Evolutionary conservation across 2,888 invertebrate genomes (phyloP).

Genomic region (Caenorhabditis japonica): DNA sequence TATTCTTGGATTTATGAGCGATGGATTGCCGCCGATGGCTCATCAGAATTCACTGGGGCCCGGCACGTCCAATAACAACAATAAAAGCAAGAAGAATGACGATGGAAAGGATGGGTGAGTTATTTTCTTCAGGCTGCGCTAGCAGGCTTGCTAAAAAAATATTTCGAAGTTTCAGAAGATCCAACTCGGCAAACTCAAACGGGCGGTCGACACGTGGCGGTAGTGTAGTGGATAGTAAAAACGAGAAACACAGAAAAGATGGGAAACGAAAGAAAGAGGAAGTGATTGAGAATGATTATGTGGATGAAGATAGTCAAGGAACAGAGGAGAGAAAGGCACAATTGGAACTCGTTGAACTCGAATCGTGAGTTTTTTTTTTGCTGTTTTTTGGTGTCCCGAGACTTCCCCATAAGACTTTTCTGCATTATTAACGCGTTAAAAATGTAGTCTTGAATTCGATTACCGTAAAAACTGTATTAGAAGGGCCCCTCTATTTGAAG

Average conservation of each 20-base stretch:
- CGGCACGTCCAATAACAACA: constrained; percentile 11
- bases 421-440: too few relatives aligned
- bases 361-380: constrained; percentile 26
- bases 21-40: constrained; percentile 18
- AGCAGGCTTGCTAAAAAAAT: too few relatives aligned
- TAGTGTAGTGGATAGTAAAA: constrained; percentile 9
- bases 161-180: constrained; percentile 19
- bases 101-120: constrained; percentile 29
- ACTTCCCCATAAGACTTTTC: too few relatives aligned
- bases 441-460: too few relatives aligned
- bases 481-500: too few relatives aligned
- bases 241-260: constrained; percentile 15
- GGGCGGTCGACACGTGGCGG: constrained; percentile 17
- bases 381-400: too few relatives aligned
- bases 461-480: too few relatives aligned
- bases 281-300: constrained; percentile 9
- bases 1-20: constrained; percentile 35
- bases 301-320: constrained; percentile 4
- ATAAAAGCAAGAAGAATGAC: constrained; percentile 9
- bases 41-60: background rate
- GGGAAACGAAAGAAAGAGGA: constrained; percentile 28
- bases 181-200: constrained; percentile 23
- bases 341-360: constrained; percentile 13
- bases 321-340: constrained; percentile 8
- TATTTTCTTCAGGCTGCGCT: background rate